These are phyloP conservation scores for Nipponia nippon DNA, from an alignment of 2,113 vertebrate genomes.

Conservation along the genomic window DNA sequence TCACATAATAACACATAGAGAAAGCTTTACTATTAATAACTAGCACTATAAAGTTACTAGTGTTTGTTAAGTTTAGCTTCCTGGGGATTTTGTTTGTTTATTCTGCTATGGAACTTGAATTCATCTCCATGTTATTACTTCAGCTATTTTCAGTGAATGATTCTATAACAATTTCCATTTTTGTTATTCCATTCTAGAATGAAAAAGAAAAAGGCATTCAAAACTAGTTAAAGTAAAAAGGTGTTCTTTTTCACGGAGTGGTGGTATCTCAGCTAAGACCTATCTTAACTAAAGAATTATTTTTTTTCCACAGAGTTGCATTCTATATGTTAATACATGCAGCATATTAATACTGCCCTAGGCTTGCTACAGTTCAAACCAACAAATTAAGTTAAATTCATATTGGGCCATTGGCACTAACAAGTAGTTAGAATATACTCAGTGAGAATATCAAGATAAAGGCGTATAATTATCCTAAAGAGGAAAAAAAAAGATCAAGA, in stretches of 20 bases:
- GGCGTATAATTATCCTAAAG: not conserved
- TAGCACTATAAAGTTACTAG: not conserved
- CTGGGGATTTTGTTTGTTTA: constrained; percentile 40
- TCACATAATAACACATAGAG: not conserved
- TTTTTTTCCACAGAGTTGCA: not conserved
- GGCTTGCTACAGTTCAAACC: not conserved
- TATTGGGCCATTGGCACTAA: not conserved
- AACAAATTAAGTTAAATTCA: not conserved
- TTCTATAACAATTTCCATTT: not conserved
- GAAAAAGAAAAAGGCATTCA: not conserved
- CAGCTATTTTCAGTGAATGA: constrained; percentile 16
- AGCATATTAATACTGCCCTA: not conserved
- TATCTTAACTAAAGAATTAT: not conserved
- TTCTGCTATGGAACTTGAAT: not conserved
- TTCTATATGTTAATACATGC: not conserved
- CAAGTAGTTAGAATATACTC: not conserved
- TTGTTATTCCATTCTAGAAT: not conserved
- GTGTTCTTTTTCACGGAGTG: not conserved
- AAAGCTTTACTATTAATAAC: constrained; percentile 39
- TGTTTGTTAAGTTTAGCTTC: constrained; percentile 37
- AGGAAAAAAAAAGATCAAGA: not conserved
- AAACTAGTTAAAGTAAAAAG: not conserved
- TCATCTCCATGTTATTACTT: constrained; percentile 29
- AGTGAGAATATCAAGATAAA: not conserved
- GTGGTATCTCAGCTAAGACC: not conserved